Conservation (phyloP, 1,140 invertebrate species). For the Pygmarrhopalites habei region DNA sequence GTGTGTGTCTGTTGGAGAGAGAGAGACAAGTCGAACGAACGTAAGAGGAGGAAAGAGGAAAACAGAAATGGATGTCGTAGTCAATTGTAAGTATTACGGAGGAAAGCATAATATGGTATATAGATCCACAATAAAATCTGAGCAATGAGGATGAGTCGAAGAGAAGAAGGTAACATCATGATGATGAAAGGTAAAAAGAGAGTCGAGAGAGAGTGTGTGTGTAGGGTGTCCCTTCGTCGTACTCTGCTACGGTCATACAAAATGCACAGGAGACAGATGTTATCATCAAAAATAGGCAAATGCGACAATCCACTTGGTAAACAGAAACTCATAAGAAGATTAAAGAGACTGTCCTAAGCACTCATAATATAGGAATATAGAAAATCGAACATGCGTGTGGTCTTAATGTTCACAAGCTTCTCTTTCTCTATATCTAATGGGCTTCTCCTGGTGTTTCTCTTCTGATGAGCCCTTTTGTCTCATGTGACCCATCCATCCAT, state of each 20-base stretch:
- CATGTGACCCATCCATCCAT: background rate
- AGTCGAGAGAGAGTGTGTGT: too few species aligned
- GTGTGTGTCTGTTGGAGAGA: too few species aligned
- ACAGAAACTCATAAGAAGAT: constrained; percentile 19
- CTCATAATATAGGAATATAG: background rate
- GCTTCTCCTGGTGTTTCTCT: constrained; percentile 10
- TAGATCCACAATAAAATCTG: too few species aligned
- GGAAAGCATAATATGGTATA: too few species aligned
- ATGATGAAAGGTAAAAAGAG: background rate
- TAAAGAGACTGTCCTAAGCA: constrained; percentile 7
- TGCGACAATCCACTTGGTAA: constrained; percentile 19
- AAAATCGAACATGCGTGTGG: constrained; percentile 14
- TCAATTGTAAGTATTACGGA: too few species aligned
- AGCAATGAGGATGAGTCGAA: background rate
- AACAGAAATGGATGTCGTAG: too few species aligned
- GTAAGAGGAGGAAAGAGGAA: too few species aligned
- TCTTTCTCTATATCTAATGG: background rate
- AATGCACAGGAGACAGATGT: constrained; percentile 9
- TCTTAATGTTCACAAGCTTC: constrained; percentile 7
- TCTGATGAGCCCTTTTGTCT: constrained; percentile 12
- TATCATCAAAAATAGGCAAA: constrained; percentile 16
- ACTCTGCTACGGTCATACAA: too few species aligned
- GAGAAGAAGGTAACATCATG: background rate
- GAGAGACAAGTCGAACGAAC: too few species aligned
- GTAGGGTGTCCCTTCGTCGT: too few species aligned